Evolutionary conservation across 2,888 invertebrate species (phyloP), one percentile per base, ranked within the genome.

Genomic region (Noctua fimbriata): DNA sequence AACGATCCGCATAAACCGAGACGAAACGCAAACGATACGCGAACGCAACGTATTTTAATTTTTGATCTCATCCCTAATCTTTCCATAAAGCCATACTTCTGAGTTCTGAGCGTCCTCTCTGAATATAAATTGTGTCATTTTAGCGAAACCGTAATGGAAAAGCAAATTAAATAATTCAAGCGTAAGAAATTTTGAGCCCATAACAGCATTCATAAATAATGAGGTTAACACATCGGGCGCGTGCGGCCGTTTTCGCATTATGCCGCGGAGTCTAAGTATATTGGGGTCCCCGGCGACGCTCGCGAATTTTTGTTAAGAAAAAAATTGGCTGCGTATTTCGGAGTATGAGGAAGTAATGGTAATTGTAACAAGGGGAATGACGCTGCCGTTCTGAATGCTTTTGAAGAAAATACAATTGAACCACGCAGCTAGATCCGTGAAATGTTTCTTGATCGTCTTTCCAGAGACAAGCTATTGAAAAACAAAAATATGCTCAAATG

Each of bases 71-170:
- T 85, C 93, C 94, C 91, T 95, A 94, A 96, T 95, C 94, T 93
- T 92, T 89, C 90, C 92, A 94, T 95, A 95, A 95, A 95, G 94
- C 94, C 93, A 94, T 93, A 94, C 93, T 92, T 92, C 92, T 89
- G 94, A 93, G 91, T 92, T 92, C 90, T 90, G 90, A 89, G 90
- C 92, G 88, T 91, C 91, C 93, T 93, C 89, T 89, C 92, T 93
- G 96, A 96, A 96, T 96, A 96, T 94, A 96, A 96, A 96, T 95
- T 94, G 95, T 95, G 95, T 95, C 95, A 95, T 96, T 95, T 94
- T 91, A 92, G 91, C 91, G 93, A 95, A 96, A 94, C 95, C 95
- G 94, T 96, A 96, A 96, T 96, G 96, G 96, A 96, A 96, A 96
- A 95, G 94, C 92, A 94, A 95, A 96, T 96, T 96, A 95, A 96